Evolutionary conservation across 2,888 invertebrate genomes (phyloP).

Genomic region (Ashinkailepas kermadecensis): DNA sequence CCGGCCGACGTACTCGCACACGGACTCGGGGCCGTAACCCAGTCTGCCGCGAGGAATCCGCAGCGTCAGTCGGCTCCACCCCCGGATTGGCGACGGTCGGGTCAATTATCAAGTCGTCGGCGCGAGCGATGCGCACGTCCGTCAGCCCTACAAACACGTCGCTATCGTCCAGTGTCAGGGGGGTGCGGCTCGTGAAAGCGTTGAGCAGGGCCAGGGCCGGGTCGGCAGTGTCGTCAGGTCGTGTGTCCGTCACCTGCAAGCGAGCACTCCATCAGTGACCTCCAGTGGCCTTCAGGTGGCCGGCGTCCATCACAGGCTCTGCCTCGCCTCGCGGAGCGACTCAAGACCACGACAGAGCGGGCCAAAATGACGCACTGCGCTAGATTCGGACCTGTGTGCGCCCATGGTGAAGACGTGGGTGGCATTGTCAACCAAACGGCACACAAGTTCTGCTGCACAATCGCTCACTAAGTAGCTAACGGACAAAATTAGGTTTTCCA

Average conservation of each 20-base stretch:
- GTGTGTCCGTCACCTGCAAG: slow-evolving; percentile 9
- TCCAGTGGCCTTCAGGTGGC: no score
- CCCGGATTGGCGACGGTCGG: neutral
- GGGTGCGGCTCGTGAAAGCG: slow-evolving; percentile 4
- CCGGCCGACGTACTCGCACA: neutral
- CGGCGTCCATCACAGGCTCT: no score
- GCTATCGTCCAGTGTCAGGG: neutral
- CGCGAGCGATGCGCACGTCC: neutral
- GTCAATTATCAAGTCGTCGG: neutral
- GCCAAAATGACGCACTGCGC: no score
- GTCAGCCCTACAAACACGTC: neutral
- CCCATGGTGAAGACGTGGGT: no score
- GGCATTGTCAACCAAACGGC: no score
- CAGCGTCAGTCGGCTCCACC: neutral
- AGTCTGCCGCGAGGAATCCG: no score
- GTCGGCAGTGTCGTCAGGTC: neutral
- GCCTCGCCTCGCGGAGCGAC: no score
- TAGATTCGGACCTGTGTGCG: no score
- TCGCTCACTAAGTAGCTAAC: no score
- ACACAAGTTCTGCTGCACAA: no score
- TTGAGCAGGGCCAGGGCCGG: slow-evolving; percentile 3
- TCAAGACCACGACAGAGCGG: no score
- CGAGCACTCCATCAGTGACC: neutral
- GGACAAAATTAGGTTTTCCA: no score
- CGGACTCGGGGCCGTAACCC: neutral